Evolutionary conservation across 2,888 invertebrate species (phyloP).

Genomic region (Bembecia ichneumoniformis): DNA sequence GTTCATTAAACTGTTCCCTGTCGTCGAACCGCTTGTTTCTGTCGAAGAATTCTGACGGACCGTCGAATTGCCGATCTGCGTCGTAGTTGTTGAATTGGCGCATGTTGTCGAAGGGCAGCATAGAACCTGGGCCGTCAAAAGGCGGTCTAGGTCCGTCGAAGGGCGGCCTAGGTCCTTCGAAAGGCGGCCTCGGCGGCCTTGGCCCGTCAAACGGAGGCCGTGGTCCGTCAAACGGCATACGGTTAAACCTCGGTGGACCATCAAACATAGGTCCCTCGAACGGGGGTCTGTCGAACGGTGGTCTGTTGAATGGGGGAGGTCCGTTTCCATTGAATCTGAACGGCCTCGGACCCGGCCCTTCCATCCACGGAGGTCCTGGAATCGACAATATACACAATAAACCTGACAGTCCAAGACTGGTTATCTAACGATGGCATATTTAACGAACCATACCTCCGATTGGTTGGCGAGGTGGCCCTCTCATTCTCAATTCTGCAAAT

Average conservation of each 20-base stretch:
- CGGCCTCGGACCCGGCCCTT: slow-evolving; percentile 38
- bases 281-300: slow-evolving; percentile 36
- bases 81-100: slow-evolving; percentile 9
- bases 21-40: slow-evolving; percentile 55
- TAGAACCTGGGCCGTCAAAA: slow-evolving; percentile 17
- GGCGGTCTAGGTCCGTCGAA: slow-evolving; percentile 19
- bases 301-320: slow-evolving; percentile 36
- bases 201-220: slow-evolving; percentile 19
- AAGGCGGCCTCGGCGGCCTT: slow-evolving; percentile 16
- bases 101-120: slow-evolving; percentile 15
- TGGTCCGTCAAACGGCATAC: slow-evolving; percentile 35
- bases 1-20: slow-evolving; percentile 45
- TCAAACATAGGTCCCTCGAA: slow-evolving; percentile 37
- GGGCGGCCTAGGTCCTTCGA: slow-evolving; percentile 16
- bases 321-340: slow-evolving; percentile 62
- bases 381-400: slow-evolving; percentile 10
- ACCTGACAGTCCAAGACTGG: neutral
- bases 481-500: slow-evolving; percentile 64
- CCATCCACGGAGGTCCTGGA: slow-evolving; percentile 60
- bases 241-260: slow-evolving; percentile 32
- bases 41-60: slow-evolving; percentile 56
- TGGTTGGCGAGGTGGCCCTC: slow-evolving; percentile 53
- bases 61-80: slow-evolving; percentile 24
- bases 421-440: neutral
- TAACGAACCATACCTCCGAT: slow-evolving; percentile 43